Evolutionary conservation across 2,888 invertebrate species (phyloP), one percentile per base, ranked within the genome.

Genomic region (Oligia latruncula): DNA sequence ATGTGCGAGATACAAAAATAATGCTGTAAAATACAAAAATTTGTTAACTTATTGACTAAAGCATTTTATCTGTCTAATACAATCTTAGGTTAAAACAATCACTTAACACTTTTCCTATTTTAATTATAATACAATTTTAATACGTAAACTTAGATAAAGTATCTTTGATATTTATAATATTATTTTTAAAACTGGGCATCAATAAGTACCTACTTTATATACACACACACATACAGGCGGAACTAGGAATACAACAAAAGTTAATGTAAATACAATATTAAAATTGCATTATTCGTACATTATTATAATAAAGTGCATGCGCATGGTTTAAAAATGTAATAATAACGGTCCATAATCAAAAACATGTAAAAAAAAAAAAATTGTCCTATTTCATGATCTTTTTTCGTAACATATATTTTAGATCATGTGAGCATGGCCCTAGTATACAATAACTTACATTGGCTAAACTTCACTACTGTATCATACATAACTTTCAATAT

Each of bases 31-130:
- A 40, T 60, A 49, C 40, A 52, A 67, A 62, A 52, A 46, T 0
- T 1, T 0, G 6, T 65, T 66, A 76, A 35, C 74, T 83, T 83
- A 83, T 4, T n/a, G 9, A 43, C 70, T 71, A 79, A 4, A 70
- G 67, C 49, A 62, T 15, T 58, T 29, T 49, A 55, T 55, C 11
- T 52, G 8, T 71, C 23, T 74, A 58, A 52, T 35, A 77, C 46
- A 75, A 55, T 6, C 46, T 55, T 71, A 77, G 17, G 3, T 62
- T 46, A 49, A 65, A 70, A 77, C 74, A 80, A 79, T 80, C 87
- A 90, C 91, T 90, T 86, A 92, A 91, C 92, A 92, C 84, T 90
- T 91, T 92, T 88, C 91, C 80, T 90, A 89, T 89, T 87, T 81
- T 78, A 76, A 74, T 58, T 77, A 90, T 90, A 90, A 91, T 90